phyloP scores from a whole-genome alignment of 2,888 invertebrate species.

The Loripinus fragilis region DNA sequence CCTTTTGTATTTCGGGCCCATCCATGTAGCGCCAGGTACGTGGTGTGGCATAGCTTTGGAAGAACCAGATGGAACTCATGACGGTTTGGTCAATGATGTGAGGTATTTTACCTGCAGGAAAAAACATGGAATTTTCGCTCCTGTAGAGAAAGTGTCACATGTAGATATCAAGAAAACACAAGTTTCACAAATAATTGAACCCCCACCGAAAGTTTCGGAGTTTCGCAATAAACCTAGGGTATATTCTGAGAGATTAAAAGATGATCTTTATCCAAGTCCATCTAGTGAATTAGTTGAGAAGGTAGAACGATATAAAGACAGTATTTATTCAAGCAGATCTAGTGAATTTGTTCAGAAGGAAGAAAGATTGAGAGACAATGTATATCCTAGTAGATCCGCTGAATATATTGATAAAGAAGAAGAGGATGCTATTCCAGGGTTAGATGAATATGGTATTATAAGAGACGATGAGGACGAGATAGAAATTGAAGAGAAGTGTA shows the following conservation, averaged over 20 bases:
- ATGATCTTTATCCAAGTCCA: no score
- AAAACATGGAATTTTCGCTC: constrained; percentile 87
- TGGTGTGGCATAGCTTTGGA: constrained; percentile 88
- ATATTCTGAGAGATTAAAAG: constrained; percentile 33
- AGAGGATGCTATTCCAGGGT: constrained; percentile 47
- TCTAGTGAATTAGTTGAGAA: no score
- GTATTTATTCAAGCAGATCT: constrained; percentile 39
- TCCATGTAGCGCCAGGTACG: constrained; percentile 85
- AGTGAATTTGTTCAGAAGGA: constrained; percentile 52
- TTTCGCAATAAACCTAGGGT: constrained; percentile 50
- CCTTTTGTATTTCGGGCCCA: constrained; percentile 86
- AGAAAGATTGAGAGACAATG: constrained; percentile 1
- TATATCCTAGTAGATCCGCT: constrained; percentile 38
- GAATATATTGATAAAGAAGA: constrained; percentile 55
- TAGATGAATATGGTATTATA: constrained; percentile 57
- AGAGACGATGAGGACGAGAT: constrained; percentile 42
- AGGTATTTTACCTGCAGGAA: constrained; percentile 87
- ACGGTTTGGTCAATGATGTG: constrained; percentile 87
- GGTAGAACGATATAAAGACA: neutral
- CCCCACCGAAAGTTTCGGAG: constrained; percentile 50
- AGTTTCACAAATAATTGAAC: neutral
- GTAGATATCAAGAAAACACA: constrained; percentile 44
- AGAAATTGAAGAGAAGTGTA: neutral
- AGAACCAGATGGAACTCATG: constrained; percentile 86
- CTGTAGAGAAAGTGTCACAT: constrained; percentile 85